These are phyloP conservation scores for Tuta absoluta DNA, from an alignment of 2,888 invertebrate species.

Conservation along the genomic window DNA sequence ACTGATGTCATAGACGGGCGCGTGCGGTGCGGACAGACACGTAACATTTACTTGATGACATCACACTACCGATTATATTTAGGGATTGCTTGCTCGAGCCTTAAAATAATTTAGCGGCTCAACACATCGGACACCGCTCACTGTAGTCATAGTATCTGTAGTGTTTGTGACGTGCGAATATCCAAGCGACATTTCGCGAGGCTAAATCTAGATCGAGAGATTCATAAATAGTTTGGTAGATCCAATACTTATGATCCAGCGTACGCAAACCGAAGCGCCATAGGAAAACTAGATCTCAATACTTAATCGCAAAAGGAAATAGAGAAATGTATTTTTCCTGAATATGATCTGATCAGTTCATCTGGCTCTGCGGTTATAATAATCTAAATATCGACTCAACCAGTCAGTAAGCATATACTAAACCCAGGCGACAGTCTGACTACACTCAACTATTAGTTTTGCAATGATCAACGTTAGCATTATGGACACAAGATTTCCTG, in stretches of 20 bases:
- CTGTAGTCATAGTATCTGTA: too few relatives aligned
- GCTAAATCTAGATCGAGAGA: constrained; percentile 8
- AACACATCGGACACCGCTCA: constrained; percentile 52
- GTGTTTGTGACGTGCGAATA: constrained; percentile 34
- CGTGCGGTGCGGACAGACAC: constrained; percentile 58
- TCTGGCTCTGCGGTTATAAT: too few relatives aligned
- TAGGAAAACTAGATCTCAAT: too few relatives aligned
- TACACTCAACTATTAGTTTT: too few relatives aligned
- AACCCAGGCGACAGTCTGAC: too few relatives aligned
- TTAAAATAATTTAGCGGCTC: constrained; percentile 69
- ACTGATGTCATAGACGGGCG: constrained; percentile 75
- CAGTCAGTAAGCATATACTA: too few relatives aligned
- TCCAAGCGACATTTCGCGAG: neutral
- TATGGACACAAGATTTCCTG: too few relatives aligned
- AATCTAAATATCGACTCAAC: too few relatives aligned
- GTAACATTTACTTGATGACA: constrained; percentile 75
- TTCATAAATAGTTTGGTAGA: neutral
- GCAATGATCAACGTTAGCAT: too few relatives aligned
- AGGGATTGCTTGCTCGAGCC: constrained; percentile 67
- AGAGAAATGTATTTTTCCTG: too few relatives aligned
- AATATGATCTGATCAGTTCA: too few relatives aligned
- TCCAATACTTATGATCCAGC: neutral
- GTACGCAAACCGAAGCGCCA: neutral
- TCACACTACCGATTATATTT: constrained; percentile 74
- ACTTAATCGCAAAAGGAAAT: too few relatives aligned